phyloP scores from a whole-genome alignment of 1,140 invertebrate species.

The Caenorhabditis latens region DNA sequence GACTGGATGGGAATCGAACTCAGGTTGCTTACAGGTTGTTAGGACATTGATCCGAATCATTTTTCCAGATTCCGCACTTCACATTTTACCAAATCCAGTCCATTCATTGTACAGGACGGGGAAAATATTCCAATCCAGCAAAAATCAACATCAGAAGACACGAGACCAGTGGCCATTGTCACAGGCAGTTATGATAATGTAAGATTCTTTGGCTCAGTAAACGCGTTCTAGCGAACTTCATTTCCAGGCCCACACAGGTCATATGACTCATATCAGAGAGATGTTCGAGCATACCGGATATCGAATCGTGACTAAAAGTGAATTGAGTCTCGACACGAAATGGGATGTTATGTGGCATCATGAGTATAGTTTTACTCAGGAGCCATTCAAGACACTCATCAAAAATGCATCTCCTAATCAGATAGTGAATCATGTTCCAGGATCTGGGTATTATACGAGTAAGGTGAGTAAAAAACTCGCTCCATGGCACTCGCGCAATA shows the following conservation, averaged over 20 bases:
- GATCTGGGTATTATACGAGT: conserved; percentile 92
- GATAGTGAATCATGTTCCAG: conserved; percentile 92
- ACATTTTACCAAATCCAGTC: not conserved
- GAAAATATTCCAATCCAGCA: not conserved
- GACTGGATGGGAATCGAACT: too few species aligned
- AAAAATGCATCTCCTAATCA: conserved; percentile 56
- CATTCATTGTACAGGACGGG: not conserved
- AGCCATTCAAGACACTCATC: conserved; percentile 61
- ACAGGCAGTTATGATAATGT: conserved; percentile 27
- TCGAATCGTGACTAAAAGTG: conserved; percentile 38
- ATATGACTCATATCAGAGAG: conserved; percentile 60
- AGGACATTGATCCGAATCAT: too few species aligned
- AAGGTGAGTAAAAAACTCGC: conserved; percentile 82
- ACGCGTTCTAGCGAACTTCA: not conserved
- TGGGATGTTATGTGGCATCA: conserved; percentile 94
- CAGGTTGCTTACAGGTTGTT: too few species aligned
- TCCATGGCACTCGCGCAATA: too few species aligned
- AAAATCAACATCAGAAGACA: not conserved
- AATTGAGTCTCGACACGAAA: conserved; percentile 79
- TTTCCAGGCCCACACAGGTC: conserved; percentile 35
- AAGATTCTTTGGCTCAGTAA: not conserved
- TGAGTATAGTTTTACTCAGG: conserved; percentile 87
- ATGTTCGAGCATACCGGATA: conserved; percentile 58
- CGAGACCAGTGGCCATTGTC: conserved; percentile 25
- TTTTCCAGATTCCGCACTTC: conserved; percentile 10